phyloP scores from a whole-genome alignment of 2,888 invertebrate species.

The Drosophila incognita region DNA sequence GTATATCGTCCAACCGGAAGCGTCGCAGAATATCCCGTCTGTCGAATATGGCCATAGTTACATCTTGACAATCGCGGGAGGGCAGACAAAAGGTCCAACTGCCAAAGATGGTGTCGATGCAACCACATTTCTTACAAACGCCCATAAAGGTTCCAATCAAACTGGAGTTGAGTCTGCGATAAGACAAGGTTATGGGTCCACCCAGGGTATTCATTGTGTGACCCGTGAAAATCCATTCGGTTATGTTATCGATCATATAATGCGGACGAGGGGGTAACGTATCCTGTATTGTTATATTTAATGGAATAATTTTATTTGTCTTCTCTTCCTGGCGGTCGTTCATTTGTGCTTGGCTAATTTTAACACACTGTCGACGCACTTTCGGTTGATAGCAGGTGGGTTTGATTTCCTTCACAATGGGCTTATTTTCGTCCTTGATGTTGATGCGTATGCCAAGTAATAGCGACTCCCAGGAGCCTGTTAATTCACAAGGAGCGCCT shows the following conservation, averaged over 20 bases:
- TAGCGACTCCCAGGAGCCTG: slow-evolving; percentile 83
- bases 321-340: neutral
- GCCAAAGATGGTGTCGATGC: slow-evolving; percentile 83
- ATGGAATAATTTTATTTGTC: neutral
- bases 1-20: slow-evolving; percentile 70
- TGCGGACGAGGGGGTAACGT: slow-evolving; percentile 59
- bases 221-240: slow-evolving; percentile 57
- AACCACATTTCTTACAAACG: slow-evolving; percentile 82
- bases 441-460: slow-evolving; percentile 82
- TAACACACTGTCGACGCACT: slow-evolving; percentile 49
- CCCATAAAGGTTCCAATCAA: slow-evolving; percentile 66
- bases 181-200: slow-evolving; percentile 54
- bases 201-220: slow-evolving; percentile 47
- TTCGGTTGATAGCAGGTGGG: slow-evolving; percentile 39
- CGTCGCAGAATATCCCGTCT: slow-evolving; percentile 81
- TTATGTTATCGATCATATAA: slow-evolving; percentile 55
- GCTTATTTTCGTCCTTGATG: slow-evolving; percentile 44
- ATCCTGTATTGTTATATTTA: slow-evolving; percentile 51
- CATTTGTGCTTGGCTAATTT: slow-evolving; percentile 23
- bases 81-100: slow-evolving; percentile 83
- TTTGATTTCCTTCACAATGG: neutral
- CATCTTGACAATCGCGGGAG: slow-evolving; percentile 82
- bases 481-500: slow-evolving; percentile 82
- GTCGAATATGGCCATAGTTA: slow-evolving; percentile 78
- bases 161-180: slow-evolving; percentile 33